Evolutionary conservation across 2,888 invertebrate genomes (phyloP).

Genomic region (Netelia inedita): DNA sequence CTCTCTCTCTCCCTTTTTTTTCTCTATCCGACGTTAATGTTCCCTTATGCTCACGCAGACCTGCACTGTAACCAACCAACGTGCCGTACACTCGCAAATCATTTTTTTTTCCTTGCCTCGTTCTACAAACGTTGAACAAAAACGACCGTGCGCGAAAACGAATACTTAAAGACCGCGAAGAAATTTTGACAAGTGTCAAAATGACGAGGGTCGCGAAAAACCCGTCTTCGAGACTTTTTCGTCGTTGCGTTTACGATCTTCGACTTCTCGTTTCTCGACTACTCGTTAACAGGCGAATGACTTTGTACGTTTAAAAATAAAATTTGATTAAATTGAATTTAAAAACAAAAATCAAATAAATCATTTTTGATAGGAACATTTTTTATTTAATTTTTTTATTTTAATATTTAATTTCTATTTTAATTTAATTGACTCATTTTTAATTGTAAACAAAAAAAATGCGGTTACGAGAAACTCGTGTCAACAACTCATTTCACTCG

Average conservation of each 20-base stretch:
- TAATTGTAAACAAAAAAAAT: neutral
- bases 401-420: too few relatives aligned
- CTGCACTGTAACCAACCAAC: slow-evolving; percentile 14
- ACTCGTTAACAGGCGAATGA: neutral
- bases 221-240: neutral
- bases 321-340: neutral
- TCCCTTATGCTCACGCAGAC: slow-evolving; percentile 17
- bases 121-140: neutral
- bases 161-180: slow-evolving; percentile 6
- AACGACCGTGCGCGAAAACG: neutral
- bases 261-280: neutral
- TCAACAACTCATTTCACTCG: slow-evolving; percentile 31
- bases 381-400: too few relatives aligned
- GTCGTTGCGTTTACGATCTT: slow-evolving; percentile 12
- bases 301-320: neutral
- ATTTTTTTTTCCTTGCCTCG: neutral
- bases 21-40: slow-evolving; percentile 50
- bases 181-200: neutral
- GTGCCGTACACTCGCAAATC: neutral
- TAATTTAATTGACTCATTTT: too few relatives aligned
- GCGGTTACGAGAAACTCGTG: slow-evolving; percentile 32
- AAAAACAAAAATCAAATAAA: neutral
- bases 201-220: neutral
- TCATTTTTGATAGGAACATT: neutral
- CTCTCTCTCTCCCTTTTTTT: slow-evolving; percentile 38